phyloP scores from a whole-genome alignment of 1,140 invertebrate species.

The Riptortus pedestris region DNA sequence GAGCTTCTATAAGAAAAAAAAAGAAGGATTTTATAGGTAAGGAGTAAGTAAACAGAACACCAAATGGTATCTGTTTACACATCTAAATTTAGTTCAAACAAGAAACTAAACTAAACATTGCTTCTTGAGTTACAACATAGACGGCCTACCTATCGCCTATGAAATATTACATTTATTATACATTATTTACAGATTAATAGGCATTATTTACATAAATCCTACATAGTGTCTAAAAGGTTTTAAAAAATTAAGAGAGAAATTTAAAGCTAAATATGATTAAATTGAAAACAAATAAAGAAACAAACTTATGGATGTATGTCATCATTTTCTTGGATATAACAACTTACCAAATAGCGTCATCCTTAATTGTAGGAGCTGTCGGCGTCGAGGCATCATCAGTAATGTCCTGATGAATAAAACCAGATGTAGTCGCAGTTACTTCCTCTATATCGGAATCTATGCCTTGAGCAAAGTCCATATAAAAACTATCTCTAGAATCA shows the following conservation, averaged over 20 bases:
- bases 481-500: constrained; percentile 74
- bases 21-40: too few relatives aligned
- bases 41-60: too few relatives aligned
- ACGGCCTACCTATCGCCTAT: too few relatives aligned
- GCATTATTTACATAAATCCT: background rate
- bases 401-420: constrained; percentile 32
- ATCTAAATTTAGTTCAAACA: too few relatives aligned
- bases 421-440: constrained; percentile 46
- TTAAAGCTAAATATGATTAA: background rate
- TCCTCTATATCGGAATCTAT: constrained; percentile 81
- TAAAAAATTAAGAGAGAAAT: background rate
- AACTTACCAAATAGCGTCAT: constrained; percentile 24
- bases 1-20: too few relatives aligned
- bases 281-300: background rate
- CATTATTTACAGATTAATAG: too few relatives aligned
- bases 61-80: too few relatives aligned
- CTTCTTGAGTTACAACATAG: too few relatives aligned
- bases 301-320: too few relatives aligned
- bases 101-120: too few relatives aligned
- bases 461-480: constrained; percentile 75
- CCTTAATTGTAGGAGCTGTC: constrained; percentile 31
- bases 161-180: too few relatives aligned
- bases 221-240: background rate
- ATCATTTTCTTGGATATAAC: too few relatives aligned
- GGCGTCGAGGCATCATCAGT: constrained; percentile 32